These are phyloP conservation scores for Azorinus chamasolen DNA, from an alignment of 2,888 invertebrate species.

Conservation along the genomic window DNA sequence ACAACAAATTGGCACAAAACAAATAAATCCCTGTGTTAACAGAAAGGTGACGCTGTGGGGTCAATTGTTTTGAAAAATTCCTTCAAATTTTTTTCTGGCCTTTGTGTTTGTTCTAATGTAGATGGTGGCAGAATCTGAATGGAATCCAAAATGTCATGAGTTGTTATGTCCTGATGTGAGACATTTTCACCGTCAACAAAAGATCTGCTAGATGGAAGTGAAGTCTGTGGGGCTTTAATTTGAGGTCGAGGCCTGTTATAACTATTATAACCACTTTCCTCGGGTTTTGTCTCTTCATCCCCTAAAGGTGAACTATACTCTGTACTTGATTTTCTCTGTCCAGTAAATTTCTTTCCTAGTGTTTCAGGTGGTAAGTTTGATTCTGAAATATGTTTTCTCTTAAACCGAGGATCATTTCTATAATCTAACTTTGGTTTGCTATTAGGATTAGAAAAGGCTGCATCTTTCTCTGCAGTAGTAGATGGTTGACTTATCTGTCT, in stretches of 20 bases:
- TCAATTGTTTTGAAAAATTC: conserved; percentile 86
- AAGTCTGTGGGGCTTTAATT: conserved; percentile 27
- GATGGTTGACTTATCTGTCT: conserved; percentile 61
- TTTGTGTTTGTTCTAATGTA: conserved; percentile 44
- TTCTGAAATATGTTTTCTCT: conserved; percentile 74
- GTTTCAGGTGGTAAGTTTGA: conserved; percentile 45
- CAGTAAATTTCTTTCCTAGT: conserved; percentile 63
- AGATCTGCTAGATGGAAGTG: conserved; percentile 27
- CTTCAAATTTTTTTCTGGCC: conserved; percentile 79
- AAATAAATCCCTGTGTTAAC: conserved; percentile 60
- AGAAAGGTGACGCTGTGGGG: conserved; percentile 87
- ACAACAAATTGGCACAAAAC: no score
- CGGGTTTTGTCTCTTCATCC: conserved; percentile 69
- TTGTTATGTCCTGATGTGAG: conserved; percentile 42
- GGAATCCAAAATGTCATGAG: conserved; percentile 57
- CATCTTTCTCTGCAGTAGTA: conserved; percentile 43
- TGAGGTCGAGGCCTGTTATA: conserved; percentile 78
- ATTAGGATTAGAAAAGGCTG: conserved; percentile 21
- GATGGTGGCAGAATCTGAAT: conserved; percentile 60
- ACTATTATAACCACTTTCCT: conserved; percentile 76
- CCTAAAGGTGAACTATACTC: conserved; percentile 85
- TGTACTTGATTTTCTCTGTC: conserved; percentile 80
- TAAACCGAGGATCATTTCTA: conserved; percentile 85
- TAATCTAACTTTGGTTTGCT: conserved; percentile 79
- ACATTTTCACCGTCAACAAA: conserved; percentile 43